phyloP scores from a whole-genome alignment of 1,140 invertebrate species.

The Conus ventricosus region DNA sequence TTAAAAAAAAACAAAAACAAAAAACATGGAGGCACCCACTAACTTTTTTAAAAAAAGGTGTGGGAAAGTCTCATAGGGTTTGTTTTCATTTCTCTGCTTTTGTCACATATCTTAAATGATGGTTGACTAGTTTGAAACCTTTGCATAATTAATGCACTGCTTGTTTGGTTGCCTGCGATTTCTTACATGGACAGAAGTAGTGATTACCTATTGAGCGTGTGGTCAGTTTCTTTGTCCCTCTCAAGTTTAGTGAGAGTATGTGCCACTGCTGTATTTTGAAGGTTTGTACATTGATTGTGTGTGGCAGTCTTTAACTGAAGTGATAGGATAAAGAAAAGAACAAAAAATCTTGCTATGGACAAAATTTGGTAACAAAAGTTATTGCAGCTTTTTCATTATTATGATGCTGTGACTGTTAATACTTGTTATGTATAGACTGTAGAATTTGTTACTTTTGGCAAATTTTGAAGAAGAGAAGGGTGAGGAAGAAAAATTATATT shows the following conservation, averaged over 20 bases:
- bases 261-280: neutral
- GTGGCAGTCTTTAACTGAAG: neutral
- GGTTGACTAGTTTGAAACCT: too few relatives aligned
- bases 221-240: neutral
- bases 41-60: too few relatives aligned
- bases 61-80: too few relatives aligned
- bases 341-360: neutral
- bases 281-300: neutral
- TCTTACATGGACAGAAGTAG: too few relatives aligned
- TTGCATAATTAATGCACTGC: too few relatives aligned
- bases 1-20: too few relatives aligned
- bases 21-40: too few relatives aligned
- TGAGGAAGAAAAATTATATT: constrained; percentile 27
- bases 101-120: too few relatives aligned
- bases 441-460: neutral
- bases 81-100: too few relatives aligned
- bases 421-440: neutral
- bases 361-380: neutral
- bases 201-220: too few relatives aligned
- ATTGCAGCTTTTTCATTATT: neutral
- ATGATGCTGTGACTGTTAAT: neutral
- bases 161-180: too few relatives aligned
- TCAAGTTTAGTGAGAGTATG: neutral
- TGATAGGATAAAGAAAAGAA: neutral
- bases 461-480: neutral